Evolutionary conservation across 2,888 invertebrate species (phyloP).

Genomic region (Horisme vitalbata): DNA sequence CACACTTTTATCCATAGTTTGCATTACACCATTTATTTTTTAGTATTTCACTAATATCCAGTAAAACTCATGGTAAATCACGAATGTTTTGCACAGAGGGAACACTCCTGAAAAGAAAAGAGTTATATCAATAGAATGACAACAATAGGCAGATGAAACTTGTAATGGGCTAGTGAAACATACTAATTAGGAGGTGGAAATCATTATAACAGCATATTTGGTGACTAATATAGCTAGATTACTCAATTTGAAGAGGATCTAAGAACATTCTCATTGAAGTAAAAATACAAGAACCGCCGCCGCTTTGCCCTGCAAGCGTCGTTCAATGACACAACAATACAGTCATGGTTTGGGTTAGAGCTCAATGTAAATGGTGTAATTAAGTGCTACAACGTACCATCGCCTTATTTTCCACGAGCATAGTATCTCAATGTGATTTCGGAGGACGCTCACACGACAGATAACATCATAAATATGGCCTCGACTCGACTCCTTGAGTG

Average conservation of each 20-base stretch:
- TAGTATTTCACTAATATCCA: constrained; percentile 61
- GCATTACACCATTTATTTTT: constrained; percentile 61
- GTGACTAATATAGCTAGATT: constrained; percentile 2
- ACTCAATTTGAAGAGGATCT: constrained; percentile 19
- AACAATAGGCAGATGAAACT: constrained; percentile 36
- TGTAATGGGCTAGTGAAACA: constrained; percentile 13
- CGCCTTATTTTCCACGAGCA: constrained; percentile 66
- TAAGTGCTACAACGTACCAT: constrained; percentile 67
- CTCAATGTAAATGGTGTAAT: constrained; percentile 26
- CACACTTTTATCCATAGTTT: constrained; percentile 82
- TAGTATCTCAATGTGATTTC: constrained; percentile 72
- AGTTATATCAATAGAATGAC: constrained; percentile 46
- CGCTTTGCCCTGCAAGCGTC: constrained; percentile 74
- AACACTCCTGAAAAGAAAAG: constrained; percentile 73
- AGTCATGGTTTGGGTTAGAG: constrained; percentile 22
- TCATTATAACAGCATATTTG: background rate
- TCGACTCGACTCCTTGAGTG: constrained; percentile 76
- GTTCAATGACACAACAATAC: constrained; percentile 53
- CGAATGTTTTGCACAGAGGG: constrained; percentile 54
- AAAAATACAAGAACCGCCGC: constrained; percentile 65
- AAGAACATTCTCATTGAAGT: constrained; percentile 23
- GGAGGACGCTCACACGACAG: constrained; percentile 80
- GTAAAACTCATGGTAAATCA: constrained; percentile 63
- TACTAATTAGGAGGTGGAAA: constrained; percentile 1
- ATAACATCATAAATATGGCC: constrained; percentile 87